Evolutionary conservation across 2,888 invertebrate species (phyloP), one percentile per base, ranked within the genome.

Genomic region (Carabus problematicus): DNA sequence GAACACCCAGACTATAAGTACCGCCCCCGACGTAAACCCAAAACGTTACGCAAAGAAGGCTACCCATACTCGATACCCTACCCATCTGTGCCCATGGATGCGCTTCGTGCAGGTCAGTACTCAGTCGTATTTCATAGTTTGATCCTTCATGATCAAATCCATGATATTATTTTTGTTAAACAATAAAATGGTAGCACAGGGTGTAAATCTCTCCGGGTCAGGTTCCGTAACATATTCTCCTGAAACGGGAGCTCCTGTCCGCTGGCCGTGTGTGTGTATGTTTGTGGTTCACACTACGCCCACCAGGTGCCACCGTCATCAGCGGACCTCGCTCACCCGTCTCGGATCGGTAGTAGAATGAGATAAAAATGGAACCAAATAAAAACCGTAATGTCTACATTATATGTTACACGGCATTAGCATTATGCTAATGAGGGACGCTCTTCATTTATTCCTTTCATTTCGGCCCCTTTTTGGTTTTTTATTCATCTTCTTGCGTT

Each of bases 1-100:
- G 94, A 95, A 76, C 94, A 96, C 80, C 95, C 95, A 0, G 95
- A 95, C 84, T 95, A 95, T 85, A 96, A 96, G 82, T 96, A 96
- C 85, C 83, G 95, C 74, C 95, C 95, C 12, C 84, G 94, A 77
- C 88, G 95, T 82, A 95, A 95, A 84, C 94, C 94, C 59, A 95
- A 95, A 83, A 92, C 93, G 43, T 80, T 93, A 73, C 86, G 94
- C 79, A 95, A 95, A 82, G 94, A 95, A 81, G 94, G 94, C 12
- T 95, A 94, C 80, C 94, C 95, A 0, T 95, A 95, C 85, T 93
- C 94, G 72, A 93, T 95, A 83, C 94, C 95, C 19, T 95, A 95
- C 80, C 94, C 94, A 12, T 94, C 94, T 73, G 94, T 94, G 74
- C 93, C 94, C 42, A 93, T 94, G 88, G 94, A 94, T 77, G 94